phyloP scores from a whole-genome alignment of 2,888 invertebrate species.

The Hypomecis punctinalis region DNA sequence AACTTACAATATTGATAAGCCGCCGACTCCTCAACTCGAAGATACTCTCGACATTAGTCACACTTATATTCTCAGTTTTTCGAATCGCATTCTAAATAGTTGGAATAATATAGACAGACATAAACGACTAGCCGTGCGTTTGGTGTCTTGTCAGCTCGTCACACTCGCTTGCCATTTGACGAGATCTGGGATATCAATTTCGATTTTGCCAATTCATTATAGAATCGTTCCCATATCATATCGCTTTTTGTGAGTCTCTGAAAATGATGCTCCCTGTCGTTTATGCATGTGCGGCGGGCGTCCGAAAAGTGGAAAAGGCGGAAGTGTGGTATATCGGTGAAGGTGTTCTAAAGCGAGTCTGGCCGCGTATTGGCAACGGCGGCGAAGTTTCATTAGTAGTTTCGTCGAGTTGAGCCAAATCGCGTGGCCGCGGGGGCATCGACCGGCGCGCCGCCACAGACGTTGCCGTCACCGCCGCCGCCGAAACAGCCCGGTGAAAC shows the following conservation, averaged over 20 bases:
- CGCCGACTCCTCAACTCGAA: slow-evolving; percentile 38
- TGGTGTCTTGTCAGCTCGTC: slow-evolving; percentile 61
- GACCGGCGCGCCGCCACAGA: slow-evolving; percentile 81
- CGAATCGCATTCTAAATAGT: slow-evolving; percentile 43
- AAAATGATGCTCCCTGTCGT: neutral
- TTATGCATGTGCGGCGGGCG: slow-evolving; percentile 25
- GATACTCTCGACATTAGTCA: slow-evolving; percentile 39
- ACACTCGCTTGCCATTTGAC: slow-evolving; percentile 66
- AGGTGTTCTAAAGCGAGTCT: slow-evolving; percentile 38
- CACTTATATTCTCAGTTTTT: slow-evolving; percentile 50
- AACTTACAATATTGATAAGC: slow-evolving; percentile 36
- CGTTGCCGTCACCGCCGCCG: slow-evolving; percentile 77
- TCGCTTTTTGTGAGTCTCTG: neutral
- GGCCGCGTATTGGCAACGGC: slow-evolving; percentile 36
- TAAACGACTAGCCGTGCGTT: slow-evolving; percentile 60
- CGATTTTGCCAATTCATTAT: slow-evolving; percentile 58
- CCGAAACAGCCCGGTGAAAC: slow-evolving; percentile 74
- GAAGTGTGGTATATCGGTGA: slow-evolving; percentile 37
- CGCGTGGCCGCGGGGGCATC: slow-evolving; percentile 76
- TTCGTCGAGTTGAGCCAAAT: slow-evolving; percentile 70
- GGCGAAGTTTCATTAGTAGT: slow-evolving; percentile 61
- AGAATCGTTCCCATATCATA: slow-evolving; percentile 41
- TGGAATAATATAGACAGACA: slow-evolving; percentile 46
- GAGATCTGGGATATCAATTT: slow-evolving; percentile 54
- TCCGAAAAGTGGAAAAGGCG: slow-evolving; percentile 20